phyloP scores from a whole-genome alignment of 2,888 invertebrate species.

The Leptinotarsa tumamoca region DNA sequence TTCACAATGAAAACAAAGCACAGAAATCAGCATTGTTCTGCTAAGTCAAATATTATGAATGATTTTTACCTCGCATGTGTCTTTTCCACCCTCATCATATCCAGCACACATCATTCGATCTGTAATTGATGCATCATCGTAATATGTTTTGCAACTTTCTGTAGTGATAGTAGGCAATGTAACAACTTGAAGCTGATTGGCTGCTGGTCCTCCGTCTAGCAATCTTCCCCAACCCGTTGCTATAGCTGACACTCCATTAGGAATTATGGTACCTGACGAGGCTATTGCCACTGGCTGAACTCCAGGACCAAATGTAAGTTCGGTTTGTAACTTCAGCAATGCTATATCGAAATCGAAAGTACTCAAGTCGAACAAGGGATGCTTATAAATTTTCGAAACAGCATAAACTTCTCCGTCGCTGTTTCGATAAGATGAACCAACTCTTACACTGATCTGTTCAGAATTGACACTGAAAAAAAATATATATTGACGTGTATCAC shows the following conservation, averaged over 20 bases:
- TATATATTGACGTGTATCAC: too few species aligned
- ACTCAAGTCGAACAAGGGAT: slow-evolving; percentile 67
- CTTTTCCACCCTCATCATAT: slow-evolving; percentile 51
- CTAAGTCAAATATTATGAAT: too few species aligned
- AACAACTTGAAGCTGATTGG: slow-evolving; percentile 52
- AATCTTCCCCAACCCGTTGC: slow-evolving; percentile 54
- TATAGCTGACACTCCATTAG: slow-evolving; percentile 42
- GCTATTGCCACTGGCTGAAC: slow-evolving; percentile 64
- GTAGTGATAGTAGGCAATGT: slow-evolving; percentile 52
- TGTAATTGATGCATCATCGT: slow-evolving; percentile 40
- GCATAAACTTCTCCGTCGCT: slow-evolving; percentile 69
- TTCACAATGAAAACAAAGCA: not conserved
- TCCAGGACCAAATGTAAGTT: slow-evolving; percentile 61
- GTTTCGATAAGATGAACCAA: slow-evolving; percentile 69
- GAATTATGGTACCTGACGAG: slow-evolving; percentile 58
- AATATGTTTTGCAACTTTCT: slow-evolving; percentile 47
- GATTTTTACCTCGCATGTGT: slow-evolving; percentile 51
- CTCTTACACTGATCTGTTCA: slow-evolving; percentile 60
- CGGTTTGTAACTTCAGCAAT: slow-evolving; percentile 65
- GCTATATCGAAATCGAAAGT: slow-evolving; percentile 69
- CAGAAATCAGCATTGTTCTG: too few species aligned
- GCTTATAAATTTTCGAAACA: slow-evolving; percentile 66
- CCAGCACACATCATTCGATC: slow-evolving; percentile 54
- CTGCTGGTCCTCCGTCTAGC: slow-evolving; percentile 39
- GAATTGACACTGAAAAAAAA: slow-evolving; percentile 35